Percentiles rank a stretch among this genome's conserved stretches.
Conservation (phyloP, 2,797 vertebrate genomes). For the Myioborus melanocephalus region DNA sequence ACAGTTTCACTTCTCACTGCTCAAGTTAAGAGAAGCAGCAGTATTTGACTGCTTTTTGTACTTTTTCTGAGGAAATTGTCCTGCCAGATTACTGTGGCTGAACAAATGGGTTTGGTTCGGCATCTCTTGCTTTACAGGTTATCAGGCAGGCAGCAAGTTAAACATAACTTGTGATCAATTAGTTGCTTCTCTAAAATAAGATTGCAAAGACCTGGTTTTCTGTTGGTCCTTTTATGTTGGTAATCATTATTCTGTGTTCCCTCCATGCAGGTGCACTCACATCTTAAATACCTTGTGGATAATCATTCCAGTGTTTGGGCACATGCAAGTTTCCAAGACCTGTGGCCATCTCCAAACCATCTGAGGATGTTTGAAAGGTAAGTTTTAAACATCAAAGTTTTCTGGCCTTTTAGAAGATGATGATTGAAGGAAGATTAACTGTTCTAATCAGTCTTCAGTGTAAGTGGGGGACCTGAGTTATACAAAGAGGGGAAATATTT, state of each 20-base stretch:
- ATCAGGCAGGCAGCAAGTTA: neutral
- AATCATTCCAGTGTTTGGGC: slow-evolving; percentile 93
- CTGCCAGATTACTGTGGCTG: neutral
- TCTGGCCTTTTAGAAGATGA: neutral
- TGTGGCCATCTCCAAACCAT: slow-evolving; percentile 88
- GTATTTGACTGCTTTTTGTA: neutral
- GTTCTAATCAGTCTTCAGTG: neutral
- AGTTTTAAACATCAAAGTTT: neutral
- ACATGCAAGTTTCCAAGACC: slow-evolving; percentile 88
- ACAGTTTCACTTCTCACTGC: neutral
- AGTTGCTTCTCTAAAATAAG: neutral
- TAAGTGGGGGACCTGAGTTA: neutral
- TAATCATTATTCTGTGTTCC: neutral
- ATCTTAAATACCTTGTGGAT: slow-evolving; percentile 89
- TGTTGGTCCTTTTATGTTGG: neutral
- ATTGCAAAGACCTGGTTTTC: neutral
- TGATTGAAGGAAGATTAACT: neutral
- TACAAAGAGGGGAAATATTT: neutral
- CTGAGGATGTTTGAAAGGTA: slow-evolving; percentile 95
- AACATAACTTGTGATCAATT: neutral
- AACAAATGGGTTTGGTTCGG: neutral
- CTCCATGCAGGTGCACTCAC: slow-evolving; percentile 86
- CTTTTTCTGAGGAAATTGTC: neutral
- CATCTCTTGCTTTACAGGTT: neutral
- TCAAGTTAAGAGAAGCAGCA: neutral